Conservation (phyloP, 1,140 invertebrate genomes). For the Zaprionus gabonicus region DNA sequence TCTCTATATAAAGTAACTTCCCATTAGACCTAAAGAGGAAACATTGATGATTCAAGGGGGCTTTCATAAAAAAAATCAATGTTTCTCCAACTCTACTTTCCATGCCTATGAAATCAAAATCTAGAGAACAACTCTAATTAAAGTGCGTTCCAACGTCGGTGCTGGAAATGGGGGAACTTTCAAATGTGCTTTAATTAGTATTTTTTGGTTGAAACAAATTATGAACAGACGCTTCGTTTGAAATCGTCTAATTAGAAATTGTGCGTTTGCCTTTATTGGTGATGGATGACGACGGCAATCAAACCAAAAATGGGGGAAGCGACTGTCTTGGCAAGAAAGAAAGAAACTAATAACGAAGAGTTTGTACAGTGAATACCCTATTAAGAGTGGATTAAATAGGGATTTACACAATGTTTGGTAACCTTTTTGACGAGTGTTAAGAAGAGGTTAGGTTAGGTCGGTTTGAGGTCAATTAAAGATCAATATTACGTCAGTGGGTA, state of each 20-base stretch:
- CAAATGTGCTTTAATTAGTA: conserved; percentile 18
- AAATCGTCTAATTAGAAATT: conserved; percentile 35
- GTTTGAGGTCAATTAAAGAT: too few species aligned
- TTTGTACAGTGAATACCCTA: not conserved
- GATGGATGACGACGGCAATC: conserved; percentile 21
- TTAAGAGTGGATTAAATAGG: too few species aligned
- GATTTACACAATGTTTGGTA: too few species aligned
- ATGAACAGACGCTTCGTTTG: conserved; percentile 7
- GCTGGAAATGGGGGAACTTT: not conserved
- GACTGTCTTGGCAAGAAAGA: conserved; percentile 5
- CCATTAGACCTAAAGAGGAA: too few species aligned
- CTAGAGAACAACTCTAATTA: not conserved
- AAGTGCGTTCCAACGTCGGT: not conserved
- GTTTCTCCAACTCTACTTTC: too few species aligned
- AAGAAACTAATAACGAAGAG: not conserved
- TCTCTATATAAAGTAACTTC: too few species aligned
- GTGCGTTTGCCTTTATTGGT: conserved; percentile 19
- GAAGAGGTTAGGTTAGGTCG: too few species aligned
- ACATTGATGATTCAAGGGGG: too few species aligned
- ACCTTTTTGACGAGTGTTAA: too few species aligned
- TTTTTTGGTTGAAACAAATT: conserved; percentile 26
- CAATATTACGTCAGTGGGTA: too few species aligned
- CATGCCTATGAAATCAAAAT: not conserved
- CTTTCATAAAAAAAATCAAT: too few species aligned
- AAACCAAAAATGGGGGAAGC: conserved; percentile 15